Conservation (phyloP, 2,888 invertebrate genomes). For the Chesias legatella region DNA sequence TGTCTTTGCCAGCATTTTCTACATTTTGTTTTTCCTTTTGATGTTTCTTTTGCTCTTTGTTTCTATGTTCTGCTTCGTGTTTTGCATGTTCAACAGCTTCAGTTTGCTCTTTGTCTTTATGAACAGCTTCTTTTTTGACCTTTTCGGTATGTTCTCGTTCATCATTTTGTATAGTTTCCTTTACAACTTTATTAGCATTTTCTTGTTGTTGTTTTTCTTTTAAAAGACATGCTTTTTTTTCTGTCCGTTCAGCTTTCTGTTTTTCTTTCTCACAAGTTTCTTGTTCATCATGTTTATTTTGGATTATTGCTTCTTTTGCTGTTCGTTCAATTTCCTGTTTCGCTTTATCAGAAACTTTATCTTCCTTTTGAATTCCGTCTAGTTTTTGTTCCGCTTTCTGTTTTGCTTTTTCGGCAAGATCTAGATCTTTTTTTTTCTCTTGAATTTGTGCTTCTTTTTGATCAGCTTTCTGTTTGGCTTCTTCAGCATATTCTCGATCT, state of each 20-base stretch:
- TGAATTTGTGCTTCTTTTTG: too few relatives aligned
- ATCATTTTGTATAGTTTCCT: too few relatives aligned
- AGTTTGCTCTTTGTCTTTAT: background rate
- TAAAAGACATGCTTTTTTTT: conserved; percentile 6
- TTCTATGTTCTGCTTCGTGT: conserved; percentile 12
- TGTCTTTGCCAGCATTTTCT: conserved; percentile 3
- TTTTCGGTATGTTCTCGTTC: conserved; percentile 3
- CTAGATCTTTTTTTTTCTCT: too few relatives aligned
- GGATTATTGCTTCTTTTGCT: background rate
- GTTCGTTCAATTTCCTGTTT: background rate
- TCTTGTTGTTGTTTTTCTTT: conserved; percentile 6
- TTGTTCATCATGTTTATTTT: too few relatives aligned
- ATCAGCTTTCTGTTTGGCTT: too few relatives aligned
- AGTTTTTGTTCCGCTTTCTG: background rate
- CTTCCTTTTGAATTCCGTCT: too few relatives aligned
- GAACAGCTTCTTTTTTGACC: background rate
- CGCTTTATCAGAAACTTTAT: too few relatives aligned
- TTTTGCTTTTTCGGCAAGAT: conserved; percentile 6
- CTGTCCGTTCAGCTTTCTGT: conserved; percentile 7
- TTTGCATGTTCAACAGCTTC: conserved; percentile 15
- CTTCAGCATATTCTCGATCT: too few relatives aligned
- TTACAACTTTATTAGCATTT: conserved; percentile 4
- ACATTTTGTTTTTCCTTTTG: conserved; percentile 4
- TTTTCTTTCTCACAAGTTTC: too few relatives aligned
- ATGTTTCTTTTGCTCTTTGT: conserved; percentile 14